A percentile compares a stretch with the other conserved stretches of the same genome.
These are phyloP conservation scores for Cinclus mexicanus DNA, from an alignment of 2,113 vertebrate genomes.

Conservation along the genomic window DNA sequence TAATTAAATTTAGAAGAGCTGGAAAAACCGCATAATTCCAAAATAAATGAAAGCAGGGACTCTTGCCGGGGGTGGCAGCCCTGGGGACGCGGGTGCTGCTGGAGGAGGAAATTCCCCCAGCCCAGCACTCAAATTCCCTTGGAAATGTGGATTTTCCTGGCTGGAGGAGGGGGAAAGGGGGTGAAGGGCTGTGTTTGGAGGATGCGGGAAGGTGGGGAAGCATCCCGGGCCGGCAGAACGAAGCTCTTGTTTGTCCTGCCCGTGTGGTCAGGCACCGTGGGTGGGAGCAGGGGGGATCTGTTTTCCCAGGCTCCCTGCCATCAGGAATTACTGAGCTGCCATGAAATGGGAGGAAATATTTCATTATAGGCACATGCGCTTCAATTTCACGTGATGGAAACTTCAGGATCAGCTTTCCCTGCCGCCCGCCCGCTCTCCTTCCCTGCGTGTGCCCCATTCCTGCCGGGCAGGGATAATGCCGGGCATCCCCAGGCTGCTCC, in stretches of 20 bases:
- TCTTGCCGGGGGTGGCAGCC: background rate
- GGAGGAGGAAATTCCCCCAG: background rate
- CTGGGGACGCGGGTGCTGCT: background rate
- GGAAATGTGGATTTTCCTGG: background rate
- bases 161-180: background rate
- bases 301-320: slow-evolving; percentile 75
- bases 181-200: background rate
- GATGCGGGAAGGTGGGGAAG: slow-evolving; percentile 55
- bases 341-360: slow-evolving; percentile 81
- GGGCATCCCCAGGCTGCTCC: background rate
- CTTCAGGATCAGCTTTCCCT: slow-evolving; percentile 50
- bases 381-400: slow-evolving; percentile 76
- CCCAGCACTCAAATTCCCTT: fast-evolving
- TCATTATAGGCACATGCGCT: slow-evolving; percentile 81
- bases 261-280: slow-evolving; percentile 55
- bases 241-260: slow-evolving; percentile 31
- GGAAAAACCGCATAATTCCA: slow-evolving; percentile 22
- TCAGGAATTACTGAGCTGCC: slow-evolving; percentile 76
- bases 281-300: slow-evolving; percentile 66
- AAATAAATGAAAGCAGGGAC: slow-evolving; percentile 12
- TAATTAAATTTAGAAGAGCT: slow-evolving; percentile 37
- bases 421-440: background rate
- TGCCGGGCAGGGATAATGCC: fast-evolving
- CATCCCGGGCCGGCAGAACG: background rate
- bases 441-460: background rate